Percentiles rank a stretch among this genome's conserved stretches.
Evolutionary conservation across 2,888 invertebrate genomes (phyloP).

Genomic region (Parnassius smintheus): DNA sequence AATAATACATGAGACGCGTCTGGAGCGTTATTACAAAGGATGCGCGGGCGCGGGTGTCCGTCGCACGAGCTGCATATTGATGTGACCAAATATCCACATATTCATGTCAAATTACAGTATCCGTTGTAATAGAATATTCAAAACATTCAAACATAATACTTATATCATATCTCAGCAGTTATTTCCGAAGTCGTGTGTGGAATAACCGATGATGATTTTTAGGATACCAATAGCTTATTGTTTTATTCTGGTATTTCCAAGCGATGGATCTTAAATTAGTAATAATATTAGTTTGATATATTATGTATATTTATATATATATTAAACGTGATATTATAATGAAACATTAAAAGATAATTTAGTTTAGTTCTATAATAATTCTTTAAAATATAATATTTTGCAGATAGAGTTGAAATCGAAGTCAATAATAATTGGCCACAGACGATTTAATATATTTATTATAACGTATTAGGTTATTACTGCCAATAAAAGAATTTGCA

Average conservation of each 20-base stretch:
- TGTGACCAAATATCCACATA: conserved; percentile 52
- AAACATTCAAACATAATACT: conserved; percentile 51
- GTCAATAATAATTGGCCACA: too few species aligned
- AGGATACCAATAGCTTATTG: conserved; percentile 10
- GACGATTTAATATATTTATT: too few species aligned
- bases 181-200: conserved; percentile 24
- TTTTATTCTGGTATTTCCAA: conserved; percentile 10
- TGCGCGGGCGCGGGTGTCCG: conserved; percentile 55
- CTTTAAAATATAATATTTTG: too few species aligned
- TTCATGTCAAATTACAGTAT: conserved; percentile 57
- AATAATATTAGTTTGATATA: too few species aligned
- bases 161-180: conserved; percentile 39
- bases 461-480: neutral
- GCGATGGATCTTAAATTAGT: neutral
- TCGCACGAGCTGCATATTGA: conserved; percentile 78
- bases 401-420: too few species aligned
- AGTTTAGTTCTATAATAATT: neutral
- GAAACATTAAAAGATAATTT: neutral
- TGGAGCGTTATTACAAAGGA: conserved; percentile 66
- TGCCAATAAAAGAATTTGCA: conserved; percentile 28
- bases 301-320: too few species aligned
- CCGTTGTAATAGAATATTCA: conserved; percentile 54
- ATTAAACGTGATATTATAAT: conserved; percentile 2
- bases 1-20: conserved; percentile 67
- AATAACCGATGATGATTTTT: conserved; percentile 11